Base-by-base conservation (phyloP, 2,888 invertebrate species). In the Balanococcus diminutus region DNA sequence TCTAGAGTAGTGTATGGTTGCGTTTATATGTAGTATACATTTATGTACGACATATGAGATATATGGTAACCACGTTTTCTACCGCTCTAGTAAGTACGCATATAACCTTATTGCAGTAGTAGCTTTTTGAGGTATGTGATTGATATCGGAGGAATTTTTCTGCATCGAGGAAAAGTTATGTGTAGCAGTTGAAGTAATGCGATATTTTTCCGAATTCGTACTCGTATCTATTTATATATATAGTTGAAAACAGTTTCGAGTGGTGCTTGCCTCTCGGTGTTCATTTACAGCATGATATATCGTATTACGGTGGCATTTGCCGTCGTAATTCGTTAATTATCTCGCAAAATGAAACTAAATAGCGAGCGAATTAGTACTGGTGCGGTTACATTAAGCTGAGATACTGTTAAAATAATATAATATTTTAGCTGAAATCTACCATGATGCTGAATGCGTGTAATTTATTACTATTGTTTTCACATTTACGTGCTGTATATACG, bases 291-390 rank as follows among this genome's bases (percentile, higher is more conserved):
- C 72, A 31, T 28, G 31, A 72, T 72, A 31, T 72, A 72, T 72
- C 31, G 72, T 28, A 16, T 31, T 28, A 72, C 72, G 4, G 31
- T 72, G 31, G 28, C 31, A 6, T 72, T 72, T 72, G 16, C 3
- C 72, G 31, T 72, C 28, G 72, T 72, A 72, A 72, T 72, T 72
- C 31, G 72, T 72, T 72, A 72, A 72, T 72, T 72, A 72, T 72
- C 31, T 72, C 4, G 72, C 31, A 31, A 31, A 72, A 72, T 31
- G 31, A 72, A 72, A 72, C 56, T 56, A 56, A 56, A 56, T 56
- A 56, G 56, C 72, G 72, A 72, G 72, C 16, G 72, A 72, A 72
- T 72, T 72, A 72, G 72, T 16, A 72, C 14, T 28, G 72, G 28
- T 72, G 72, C 72, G 72, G 72, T 28, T 31, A 72, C 72, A 72